A percentile compares a stretch with the other conserved stretches of the same genome.
phyloP scores from a whole-genome alignment of 2,888 invertebrate species.

The Drosophila lutescens region DNA sequence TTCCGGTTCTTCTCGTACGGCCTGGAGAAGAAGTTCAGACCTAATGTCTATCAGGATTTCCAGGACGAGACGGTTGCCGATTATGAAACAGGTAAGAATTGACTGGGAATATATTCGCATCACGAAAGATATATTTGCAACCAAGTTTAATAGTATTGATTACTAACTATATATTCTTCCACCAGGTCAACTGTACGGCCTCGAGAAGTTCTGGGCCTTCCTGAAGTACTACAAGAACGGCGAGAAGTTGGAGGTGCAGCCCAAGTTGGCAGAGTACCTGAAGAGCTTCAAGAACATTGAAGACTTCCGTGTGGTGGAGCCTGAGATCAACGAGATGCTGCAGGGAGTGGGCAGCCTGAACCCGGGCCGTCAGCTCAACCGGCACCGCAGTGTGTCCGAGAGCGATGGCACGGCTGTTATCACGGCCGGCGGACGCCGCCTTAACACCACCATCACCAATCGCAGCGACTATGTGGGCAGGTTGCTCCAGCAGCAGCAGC shows the following conservation, averaged over 20 bases:
- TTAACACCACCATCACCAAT: conserved; percentile 83
- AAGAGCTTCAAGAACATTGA: conserved; percentile 94
- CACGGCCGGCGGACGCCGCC: conserved; percentile 70
- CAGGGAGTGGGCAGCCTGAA: conserved; percentile 85
- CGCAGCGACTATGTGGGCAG: conserved; percentile 84
- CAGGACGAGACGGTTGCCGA: conserved; percentile 96
- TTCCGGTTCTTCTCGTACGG: conserved; percentile 99
- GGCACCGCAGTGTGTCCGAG: conserved; percentile 89
- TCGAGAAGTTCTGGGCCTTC: conserved; percentile 99
- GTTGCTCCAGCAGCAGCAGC: conserved; percentile 75
- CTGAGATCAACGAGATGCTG: conserved; percentile 87
- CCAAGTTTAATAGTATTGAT: not conserved
- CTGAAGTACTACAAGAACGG: conserved; percentile 97
- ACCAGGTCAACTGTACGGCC: conserved; percentile 96
- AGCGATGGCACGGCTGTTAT: conserved; percentile 85
- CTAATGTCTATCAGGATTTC: conserved; percentile 98
- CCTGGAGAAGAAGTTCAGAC: conserved; percentile 96
- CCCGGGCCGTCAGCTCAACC: conserved; percentile 85
- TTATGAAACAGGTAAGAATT: conserved; percentile 90
- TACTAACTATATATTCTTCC: not conserved
- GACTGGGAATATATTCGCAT: not conserved
- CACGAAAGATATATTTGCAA: not conserved
- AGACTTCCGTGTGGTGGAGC: conserved; percentile 92
- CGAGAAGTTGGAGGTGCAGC: conserved; percentile 89
- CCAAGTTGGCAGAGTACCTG: conserved; percentile 89